Evolutionary conservation across 2,113 vertebrate genomes (phyloP).

Genomic region (Cinclus mexicanus): DNA sequence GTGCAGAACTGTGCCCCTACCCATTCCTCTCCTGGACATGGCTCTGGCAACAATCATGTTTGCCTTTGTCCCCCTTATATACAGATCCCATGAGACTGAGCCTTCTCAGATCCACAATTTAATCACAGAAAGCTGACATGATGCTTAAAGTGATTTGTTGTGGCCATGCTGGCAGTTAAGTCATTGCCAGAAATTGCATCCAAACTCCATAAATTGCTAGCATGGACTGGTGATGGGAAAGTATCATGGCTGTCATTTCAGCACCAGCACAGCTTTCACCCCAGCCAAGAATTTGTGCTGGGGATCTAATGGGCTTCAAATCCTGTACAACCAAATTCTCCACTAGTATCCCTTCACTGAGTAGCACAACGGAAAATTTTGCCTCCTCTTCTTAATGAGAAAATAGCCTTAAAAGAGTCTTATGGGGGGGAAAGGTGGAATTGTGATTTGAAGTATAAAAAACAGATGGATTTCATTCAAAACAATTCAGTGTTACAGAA

Average conservation of each 20-base stretch:
- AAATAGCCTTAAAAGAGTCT: not conserved
- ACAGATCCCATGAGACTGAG: not conserved
- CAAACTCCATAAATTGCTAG: slow-evolving; percentile 42
- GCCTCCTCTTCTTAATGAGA: not conserved
- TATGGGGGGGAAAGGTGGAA: rapidly evolving
- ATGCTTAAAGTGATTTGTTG: slow-evolving; percentile 51
- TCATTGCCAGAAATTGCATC: slow-evolving; percentile 48
- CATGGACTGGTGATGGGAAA: not conserved
- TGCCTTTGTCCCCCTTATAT: not conserved
- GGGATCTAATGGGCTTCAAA: not conserved
- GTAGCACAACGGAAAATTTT: not conserved
- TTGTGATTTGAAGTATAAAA: not conserved
- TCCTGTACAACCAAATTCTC: not conserved
- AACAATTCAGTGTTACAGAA: not conserved
- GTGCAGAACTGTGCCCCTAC: not conserved
- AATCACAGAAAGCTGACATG: slow-evolving; percentile 50
- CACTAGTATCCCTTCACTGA: not conserved
- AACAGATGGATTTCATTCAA: not conserved
- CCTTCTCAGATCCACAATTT: slow-evolving; percentile 37
- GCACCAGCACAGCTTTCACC: not conserved
- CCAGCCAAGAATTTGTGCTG: not conserved
- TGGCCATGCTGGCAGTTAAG: slow-evolving; percentile 46
- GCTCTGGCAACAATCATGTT: not conserved
- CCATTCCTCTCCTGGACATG: not conserved
- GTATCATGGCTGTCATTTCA: slow-evolving; percentile 23